Conservation (phyloP, 1,140 invertebrate species). For the Microvelia longipes region DNA sequence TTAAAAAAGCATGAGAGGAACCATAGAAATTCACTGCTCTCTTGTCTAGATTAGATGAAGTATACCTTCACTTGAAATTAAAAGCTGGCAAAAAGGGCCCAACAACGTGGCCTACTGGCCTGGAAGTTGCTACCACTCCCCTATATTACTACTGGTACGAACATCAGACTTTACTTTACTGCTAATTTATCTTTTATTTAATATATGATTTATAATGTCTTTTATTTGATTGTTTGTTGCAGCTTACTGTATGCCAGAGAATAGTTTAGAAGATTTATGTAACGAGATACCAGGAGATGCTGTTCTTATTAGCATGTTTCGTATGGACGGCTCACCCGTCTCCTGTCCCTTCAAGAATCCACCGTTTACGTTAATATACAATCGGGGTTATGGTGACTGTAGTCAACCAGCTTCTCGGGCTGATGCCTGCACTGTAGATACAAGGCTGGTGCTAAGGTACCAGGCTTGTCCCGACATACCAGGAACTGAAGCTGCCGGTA, state of each 20-base stretch:
- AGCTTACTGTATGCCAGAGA: conserved; percentile 18
- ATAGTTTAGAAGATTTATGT: conserved; percentile 53
- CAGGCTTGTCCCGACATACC: conserved; percentile 81
- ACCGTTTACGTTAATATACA: conserved; percentile 71
- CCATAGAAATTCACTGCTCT: too few relatives aligned
- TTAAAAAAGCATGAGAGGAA: too few relatives aligned
- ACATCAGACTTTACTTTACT: too few relatives aligned
- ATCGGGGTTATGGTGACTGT: conserved; percentile 57
- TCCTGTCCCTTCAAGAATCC: conserved; percentile 49
- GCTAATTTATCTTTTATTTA: too few relatives aligned
- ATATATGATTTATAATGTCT: too few relatives aligned
- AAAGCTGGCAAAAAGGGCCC: too few relatives aligned
- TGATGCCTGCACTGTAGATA: conserved; percentile 68
- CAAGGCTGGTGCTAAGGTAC: conserved; percentile 62
- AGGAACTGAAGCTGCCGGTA: conserved; percentile 45
- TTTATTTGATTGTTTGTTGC: conserved; percentile 4
- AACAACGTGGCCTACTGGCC: too few relatives aligned
- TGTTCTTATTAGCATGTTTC: conserved; percentile 71
- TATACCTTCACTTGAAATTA: too few relatives aligned
- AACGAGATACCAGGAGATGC: conserved; percentile 75
- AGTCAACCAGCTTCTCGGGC: conserved; percentile 51
- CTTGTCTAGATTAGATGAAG: too few relatives aligned
- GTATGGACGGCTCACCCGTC: conserved; percentile 61
- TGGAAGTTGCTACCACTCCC: too few relatives aligned
- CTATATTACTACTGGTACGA: too few relatives aligned